A percentile compares a stretch with the other conserved stretches of the same genome.
These are phyloP conservation scores for Neosilurus hyrtlii DNA, from an alignment of 2,797 vertebrate species.

Conservation along the genomic window DNA sequence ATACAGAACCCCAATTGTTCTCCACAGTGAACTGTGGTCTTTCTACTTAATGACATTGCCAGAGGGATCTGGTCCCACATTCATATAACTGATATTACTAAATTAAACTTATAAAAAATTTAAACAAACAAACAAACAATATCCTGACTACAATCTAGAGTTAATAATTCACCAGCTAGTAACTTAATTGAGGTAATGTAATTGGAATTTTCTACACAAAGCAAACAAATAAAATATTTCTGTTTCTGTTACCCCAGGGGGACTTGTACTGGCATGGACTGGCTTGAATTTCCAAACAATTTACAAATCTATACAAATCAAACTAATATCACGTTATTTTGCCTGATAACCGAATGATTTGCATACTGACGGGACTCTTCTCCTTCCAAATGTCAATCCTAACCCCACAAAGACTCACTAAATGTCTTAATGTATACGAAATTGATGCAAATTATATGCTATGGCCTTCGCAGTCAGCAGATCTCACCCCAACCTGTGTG, in stretches of 20 bases:
- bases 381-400: background rate
- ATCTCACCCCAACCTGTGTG: background rate
- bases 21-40: background rate
- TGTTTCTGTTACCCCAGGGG: background rate
- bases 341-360: background rate
- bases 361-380: background rate
- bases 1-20: slow-evolving; percentile 10
- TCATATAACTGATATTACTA: background rate
- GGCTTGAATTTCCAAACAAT: background rate
- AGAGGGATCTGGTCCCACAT: background rate
- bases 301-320: background rate
- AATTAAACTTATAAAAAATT: background rate
- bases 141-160: background rate
- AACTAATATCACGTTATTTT: background rate
- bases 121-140: background rate
- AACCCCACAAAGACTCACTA: background rate
- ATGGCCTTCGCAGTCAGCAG: background rate
- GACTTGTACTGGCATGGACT: background rate
- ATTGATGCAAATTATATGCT: slow-evolving; percentile 10
- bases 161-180: background rate
- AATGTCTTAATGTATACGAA: background rate
- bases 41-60: slow-evolving; percentile 1
- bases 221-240: background rate
- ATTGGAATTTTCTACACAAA: background rate
- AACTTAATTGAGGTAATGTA: background rate